phyloP scores from a whole-genome alignment of 2,888 invertebrate species.

The Fissipunctia ypsillon region DNA sequence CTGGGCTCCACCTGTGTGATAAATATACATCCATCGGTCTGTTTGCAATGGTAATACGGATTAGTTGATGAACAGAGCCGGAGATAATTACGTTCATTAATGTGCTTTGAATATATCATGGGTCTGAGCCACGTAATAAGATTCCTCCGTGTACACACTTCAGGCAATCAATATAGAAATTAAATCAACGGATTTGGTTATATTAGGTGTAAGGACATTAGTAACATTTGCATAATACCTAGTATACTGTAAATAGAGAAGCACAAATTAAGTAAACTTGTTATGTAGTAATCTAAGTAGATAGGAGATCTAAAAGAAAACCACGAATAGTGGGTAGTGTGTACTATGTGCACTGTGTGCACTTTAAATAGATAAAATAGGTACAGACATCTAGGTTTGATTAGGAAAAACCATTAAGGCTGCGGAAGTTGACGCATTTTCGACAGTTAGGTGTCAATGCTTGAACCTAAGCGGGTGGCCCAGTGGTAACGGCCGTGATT shows the following conservation, averaged over 20 bases:
- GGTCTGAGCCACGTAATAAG: conserved; percentile 43
- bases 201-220: conserved; percentile 38
- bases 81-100: conserved; percentile 65
- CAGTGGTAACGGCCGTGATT: too few species aligned
- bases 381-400: neutral
- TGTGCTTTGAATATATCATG: conserved; percentile 63
- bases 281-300: neutral
- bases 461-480: too few species aligned
- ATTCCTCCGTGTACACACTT: conserved; percentile 41
- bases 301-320: neutral
- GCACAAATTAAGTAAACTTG: conserved; percentile 18
- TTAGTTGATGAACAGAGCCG: conserved; percentile 68
- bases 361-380: neutral
- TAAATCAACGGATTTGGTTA: conserved; percentile 45
- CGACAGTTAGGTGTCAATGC: conserved; percentile 37
- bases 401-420: conserved; percentile 27
- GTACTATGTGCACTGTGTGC: neutral
- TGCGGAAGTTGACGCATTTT: conserved; percentile 30
- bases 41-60: conserved; percentile 68
- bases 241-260: conserved; percentile 14
- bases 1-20: conserved; percentile 50
- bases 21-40: conserved; percentile 53
- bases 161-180: conserved; percentile 48
- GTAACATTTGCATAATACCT: conserved; percentile 32
- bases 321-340: neutral